These are phyloP conservation scores for Mallateleia sp. DNA, from an alignment of 2,888 invertebrate species.

Conservation along the genomic window DNA sequence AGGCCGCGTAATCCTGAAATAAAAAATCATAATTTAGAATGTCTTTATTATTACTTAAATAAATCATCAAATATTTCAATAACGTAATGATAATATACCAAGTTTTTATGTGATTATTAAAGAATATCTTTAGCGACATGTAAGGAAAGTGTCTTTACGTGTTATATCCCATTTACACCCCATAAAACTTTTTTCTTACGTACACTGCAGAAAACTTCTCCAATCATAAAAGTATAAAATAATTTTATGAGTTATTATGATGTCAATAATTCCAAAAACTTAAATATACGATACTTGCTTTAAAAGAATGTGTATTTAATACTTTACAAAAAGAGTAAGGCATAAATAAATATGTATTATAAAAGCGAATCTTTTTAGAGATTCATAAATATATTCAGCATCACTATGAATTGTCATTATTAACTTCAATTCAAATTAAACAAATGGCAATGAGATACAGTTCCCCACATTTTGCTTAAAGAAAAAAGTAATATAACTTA, in stretches of 20 bases:
- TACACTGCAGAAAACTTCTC: conserved; percentile 24
- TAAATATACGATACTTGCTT: conserved; percentile 1
- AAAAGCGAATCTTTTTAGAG: too few relatives aligned
- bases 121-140: conserved; percentile 8
- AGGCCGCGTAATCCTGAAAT: conserved; percentile 92
- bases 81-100: not conserved
- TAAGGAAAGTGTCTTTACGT: conserved; percentile 38
- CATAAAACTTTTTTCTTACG: conserved; percentile 28
- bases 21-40: too few relatives aligned
- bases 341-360: too few relatives aligned
- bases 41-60: too few relatives aligned
- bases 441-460: too few relatives aligned
- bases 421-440: too few relatives aligned
- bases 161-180: conserved; percentile 40
- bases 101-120: conserved; percentile 34
- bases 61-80: not conserved
- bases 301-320: not conserved
- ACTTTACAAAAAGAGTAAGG: too few relatives aligned
- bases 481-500: too few relatives aligned
- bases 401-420: too few relatives aligned
- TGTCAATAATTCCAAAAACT: conserved; percentile 13
- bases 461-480: too few relatives aligned
- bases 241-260: conserved; percentile 40
- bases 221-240: conserved; percentile 51
- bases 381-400: too few relatives aligned